Evolutionary conservation across 92 coral and sea anemone genomes (phyloP), one percentile per base, ranked within the genome.

Genomic region (Parazoanthus darwini): DNA sequence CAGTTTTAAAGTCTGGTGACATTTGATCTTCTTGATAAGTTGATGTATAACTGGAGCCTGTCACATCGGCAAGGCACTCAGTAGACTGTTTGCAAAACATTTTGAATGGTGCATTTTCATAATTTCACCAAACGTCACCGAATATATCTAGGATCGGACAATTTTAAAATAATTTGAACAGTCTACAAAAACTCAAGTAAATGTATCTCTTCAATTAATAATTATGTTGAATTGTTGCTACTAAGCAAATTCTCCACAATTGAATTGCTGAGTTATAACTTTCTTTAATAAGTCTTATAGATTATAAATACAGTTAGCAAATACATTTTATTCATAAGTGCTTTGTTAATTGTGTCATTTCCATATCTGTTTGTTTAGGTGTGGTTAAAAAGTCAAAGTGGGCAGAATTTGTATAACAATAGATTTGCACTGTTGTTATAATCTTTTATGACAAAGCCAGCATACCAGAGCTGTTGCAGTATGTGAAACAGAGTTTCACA

Each of bases 1-100:
- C 25, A n/a, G 46, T 7, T 25, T 82, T 43, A 8, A 20, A 63
- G 22, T 3, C 70, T 63, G 70, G 25, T 71, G 87, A 71, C 59
- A 48, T 84, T 84, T 84, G 78, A 71, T 84, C 78, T 74, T 39
- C 78, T 46, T 46, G 51, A 18, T 11, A 14, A 3, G 11, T 58
- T 22, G 15, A 63, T 63, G n/a, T 23, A 20, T 9, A 63, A 63
- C 70, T 63, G 70, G 8, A 63, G 70, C 70, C 25, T 18, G 70
- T 63, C 33, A 29, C 33, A 0, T 29, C 70, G 22, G 26, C 25
- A 14, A 20, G 70, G 22, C 22, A 4, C 25, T 63, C n/a, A 20
- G 20, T 20, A 63, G 68, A 25, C 25, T 22, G 68, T 63, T 63
- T 63, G 14, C 20, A 63, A 63, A 3, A 22, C 20, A 20, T 18